Evolutionary conservation across 2,888 invertebrate species (phyloP).

Genomic region (Beris morrisii): DNA sequence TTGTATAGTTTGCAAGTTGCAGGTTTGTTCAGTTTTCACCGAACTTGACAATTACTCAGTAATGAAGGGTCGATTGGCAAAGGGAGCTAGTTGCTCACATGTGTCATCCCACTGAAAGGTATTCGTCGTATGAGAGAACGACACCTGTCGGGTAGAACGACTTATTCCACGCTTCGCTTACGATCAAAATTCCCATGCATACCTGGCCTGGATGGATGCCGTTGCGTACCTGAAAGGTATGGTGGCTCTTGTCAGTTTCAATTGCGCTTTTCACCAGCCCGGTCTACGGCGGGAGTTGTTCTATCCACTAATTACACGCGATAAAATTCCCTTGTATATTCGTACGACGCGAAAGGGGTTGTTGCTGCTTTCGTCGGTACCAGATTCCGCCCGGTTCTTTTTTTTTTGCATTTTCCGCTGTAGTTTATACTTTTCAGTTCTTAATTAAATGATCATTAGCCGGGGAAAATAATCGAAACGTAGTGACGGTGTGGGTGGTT

Average conservation of each 20-base stretch:
- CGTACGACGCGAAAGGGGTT: background rate
- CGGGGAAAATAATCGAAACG: too few relatives aligned
- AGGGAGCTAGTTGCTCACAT: background rate
- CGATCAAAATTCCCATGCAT: slow-evolving; percentile 27
- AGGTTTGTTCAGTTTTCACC: background rate
- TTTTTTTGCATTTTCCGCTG: too few relatives aligned
- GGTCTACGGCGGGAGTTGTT: slow-evolving; percentile 6
- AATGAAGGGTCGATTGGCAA: slow-evolving; percentile 20
- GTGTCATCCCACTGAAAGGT: slow-evolving; percentile 1
- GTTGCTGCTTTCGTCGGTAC: background rate
- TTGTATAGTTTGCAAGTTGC: slow-evolving; percentile 4
- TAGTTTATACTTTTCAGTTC: background rate
- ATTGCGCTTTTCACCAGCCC: background rate
- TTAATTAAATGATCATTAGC: slow-evolving; percentile 13
- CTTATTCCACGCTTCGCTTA: slow-evolving; percentile 15
- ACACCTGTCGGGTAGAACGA: slow-evolving; percentile 13
- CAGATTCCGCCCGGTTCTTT: background rate
- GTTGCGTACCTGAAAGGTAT: background rate
- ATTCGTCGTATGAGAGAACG: background rate
- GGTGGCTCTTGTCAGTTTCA: slow-evolving; percentile 17
- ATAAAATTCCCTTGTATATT: background rate
- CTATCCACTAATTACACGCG: slow-evolving; percentile 13
- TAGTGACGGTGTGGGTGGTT: background rate
- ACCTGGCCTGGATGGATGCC: background rate
- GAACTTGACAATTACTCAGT: slow-evolving; percentile 17